Evolutionary conservation across 2,797 vertebrate genomes (phyloP), one percentile per base, ranked within the genome.

Genomic region (Chaetodon trifasciatus): DNA sequence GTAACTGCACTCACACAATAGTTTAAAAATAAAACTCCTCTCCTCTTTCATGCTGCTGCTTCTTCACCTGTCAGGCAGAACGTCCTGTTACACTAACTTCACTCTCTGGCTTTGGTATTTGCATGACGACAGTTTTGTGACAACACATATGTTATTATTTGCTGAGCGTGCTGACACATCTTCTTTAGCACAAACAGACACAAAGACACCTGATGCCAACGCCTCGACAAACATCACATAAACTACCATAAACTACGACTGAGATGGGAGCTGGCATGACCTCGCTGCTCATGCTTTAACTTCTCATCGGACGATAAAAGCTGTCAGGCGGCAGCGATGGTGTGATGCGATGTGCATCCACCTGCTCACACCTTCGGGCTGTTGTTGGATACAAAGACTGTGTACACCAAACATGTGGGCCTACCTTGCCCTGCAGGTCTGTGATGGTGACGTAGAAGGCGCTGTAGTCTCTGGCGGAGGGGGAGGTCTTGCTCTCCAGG

Each of bases 361-460:
- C 39, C 13, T 12, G 16, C 58, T 37, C 9, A 15, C 17, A 50
- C 7, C 21, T n/a, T n/a, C 23, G 6, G 2, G 23, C 23, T 13
- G 44, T 7, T 7, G 21, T 13, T 37, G 12, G 32, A 21, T 37
- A 35, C 15, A 16, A 6, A 28, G 44, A 47, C 9, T 19, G 12
- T 8, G 12, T 1, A 5, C 46, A 65, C 21, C 28, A 15, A 8
- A 19, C 15, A 17, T 39, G 12, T 0, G 4, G 23, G 35, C 88
- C 23, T 95, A 98, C 97, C 96, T 97, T 94, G 53, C 62, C 91
- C 46, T 96, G 96, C 76, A 97, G 95, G 0, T 97, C 96, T 13
- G 93, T 91, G 3, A 98, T 97, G n/a, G 92, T 94, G 40, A 47
- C 55, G 6, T 90, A 94, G 68, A 91, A 97, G 6, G 79, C 79